A percentile compares a stretch with the other conserved stretches of the same genome.
Evolutionary conservation across 2,797 vertebrate genomes (phyloP).

Genomic region (Pangasius sanitwongsei): DNA sequence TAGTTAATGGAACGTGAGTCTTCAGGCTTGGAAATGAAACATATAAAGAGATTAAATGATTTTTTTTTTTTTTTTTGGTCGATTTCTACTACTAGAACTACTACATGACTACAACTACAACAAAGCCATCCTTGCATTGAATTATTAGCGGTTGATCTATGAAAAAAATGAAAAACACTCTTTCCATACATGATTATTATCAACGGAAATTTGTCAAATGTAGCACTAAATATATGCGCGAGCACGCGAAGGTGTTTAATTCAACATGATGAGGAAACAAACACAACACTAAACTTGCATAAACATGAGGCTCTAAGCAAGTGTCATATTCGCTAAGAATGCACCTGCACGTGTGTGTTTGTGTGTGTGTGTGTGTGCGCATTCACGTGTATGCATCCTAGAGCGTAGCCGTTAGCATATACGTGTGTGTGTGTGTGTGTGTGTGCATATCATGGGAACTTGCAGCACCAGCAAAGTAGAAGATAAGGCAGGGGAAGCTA

Average conservation of each 20-base stretch:
- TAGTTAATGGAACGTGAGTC: background rate
- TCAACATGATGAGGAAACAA: background rate
- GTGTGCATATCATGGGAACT: slow-evolving; percentile 41
- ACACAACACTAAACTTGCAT: background rate
- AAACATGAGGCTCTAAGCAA: background rate
- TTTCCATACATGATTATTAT: background rate
- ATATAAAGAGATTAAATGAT: too few relatives aligned
- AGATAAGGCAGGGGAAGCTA: slow-evolving; percentile 15
- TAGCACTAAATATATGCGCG: background rate
- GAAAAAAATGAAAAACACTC: background rate
- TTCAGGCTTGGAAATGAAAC: background rate
- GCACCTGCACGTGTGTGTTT: background rate
- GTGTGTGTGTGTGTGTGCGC: slow-evolving; percentile 1
- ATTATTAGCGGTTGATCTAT: too few relatives aligned
- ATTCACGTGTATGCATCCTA: too few relatives aligned
- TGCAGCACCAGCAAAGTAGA: slow-evolving; percentile 32
- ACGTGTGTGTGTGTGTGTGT: slow-evolving; percentile 25
- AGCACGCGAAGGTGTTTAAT: background rate
- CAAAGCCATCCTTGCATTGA: too few relatives aligned
- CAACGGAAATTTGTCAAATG: background rate
- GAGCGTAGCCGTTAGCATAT: too few relatives aligned
- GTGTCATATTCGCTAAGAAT: background rate
- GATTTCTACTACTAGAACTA: background rate
- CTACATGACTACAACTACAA: background rate
- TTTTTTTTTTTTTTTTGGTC: too few relatives aligned